Evolutionary conservation across 2,888 invertebrate genomes (phyloP).

Genomic region (Actias luna): DNA sequence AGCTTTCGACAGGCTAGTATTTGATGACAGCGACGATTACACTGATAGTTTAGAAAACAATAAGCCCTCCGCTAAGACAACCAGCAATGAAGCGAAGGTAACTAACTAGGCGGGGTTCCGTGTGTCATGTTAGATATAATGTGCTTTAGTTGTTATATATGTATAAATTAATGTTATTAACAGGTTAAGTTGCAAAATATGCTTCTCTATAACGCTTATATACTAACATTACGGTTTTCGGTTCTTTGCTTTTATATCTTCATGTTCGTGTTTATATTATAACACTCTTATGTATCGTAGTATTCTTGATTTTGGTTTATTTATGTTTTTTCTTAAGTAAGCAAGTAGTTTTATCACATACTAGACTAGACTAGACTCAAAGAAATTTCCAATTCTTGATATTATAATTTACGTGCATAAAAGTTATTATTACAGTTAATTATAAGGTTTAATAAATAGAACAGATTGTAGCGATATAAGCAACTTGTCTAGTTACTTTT

Average conservation of each 20-base stretch:
- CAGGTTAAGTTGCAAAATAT: conserved; percentile 38
- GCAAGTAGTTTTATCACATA: not conserved
- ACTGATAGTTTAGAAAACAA: conserved; percentile 88
- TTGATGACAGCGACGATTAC: conserved; percentile 86
- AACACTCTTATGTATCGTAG: not conserved
- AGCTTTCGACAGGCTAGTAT: conserved; percentile 85
- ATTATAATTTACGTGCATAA: not conserved
- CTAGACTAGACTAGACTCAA: no score
- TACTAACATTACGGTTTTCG: conserved; percentile 14
- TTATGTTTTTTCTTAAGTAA: not conserved
- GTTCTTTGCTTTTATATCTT: conserved; percentile 13
- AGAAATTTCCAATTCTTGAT: not conserved
- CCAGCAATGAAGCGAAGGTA: conserved; percentile 79
- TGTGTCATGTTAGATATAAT: conserved; percentile 36
- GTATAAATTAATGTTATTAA: conserved; percentile 42
- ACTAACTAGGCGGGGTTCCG: conserved; percentile 50
- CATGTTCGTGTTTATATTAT: not conserved
- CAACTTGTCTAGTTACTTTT: not conserved
- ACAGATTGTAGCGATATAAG: not conserved
- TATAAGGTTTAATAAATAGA: not conserved
- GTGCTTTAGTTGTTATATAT: conserved; percentile 45
- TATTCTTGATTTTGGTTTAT: not conserved
- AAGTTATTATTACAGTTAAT: not conserved
- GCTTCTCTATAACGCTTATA: conserved; percentile 16
- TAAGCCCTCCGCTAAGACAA: conserved; percentile 67